Conservation (phyloP, 2,888 invertebrate genomes). For the Limnephilus marmoratus region DNA sequence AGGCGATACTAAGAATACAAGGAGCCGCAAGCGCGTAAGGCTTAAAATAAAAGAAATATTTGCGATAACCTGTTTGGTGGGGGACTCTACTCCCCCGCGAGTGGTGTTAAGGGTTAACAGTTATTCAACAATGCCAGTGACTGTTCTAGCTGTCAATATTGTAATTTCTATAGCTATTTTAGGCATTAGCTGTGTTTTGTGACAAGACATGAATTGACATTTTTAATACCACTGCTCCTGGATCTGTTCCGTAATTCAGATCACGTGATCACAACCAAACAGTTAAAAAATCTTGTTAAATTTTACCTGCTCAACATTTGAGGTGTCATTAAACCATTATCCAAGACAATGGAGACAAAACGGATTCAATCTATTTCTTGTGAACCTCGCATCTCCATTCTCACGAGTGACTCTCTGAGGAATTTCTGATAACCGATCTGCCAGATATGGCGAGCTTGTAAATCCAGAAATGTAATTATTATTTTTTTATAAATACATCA, state of each 20-base stretch:
- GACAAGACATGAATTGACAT: no score
- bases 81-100: no score
- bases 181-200: no score
- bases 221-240: no score
- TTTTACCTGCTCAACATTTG: not conserved
- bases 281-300: not conserved
- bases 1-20: no score
- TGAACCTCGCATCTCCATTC: not conserved
- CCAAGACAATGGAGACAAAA: not conserved
- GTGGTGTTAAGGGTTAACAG: no score
- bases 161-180: no score
- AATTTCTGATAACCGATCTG: not conserved
- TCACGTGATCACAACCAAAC: not conserved
- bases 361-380: not conserved
- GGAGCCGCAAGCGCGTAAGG: no score
- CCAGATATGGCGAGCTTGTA: not conserved
- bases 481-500: conserved; percentile 15
- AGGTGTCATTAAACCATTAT: not conserved
- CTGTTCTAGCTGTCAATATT: no score
- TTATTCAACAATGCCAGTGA: no score
- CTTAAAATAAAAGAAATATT: no score
- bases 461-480: conserved; percentile 2
- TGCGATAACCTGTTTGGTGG: no score
- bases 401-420: not conserved
- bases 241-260: not conserved